Conservation (phyloP, 2,113 vertebrate genomes). For the Lates calcarifer region DNA sequence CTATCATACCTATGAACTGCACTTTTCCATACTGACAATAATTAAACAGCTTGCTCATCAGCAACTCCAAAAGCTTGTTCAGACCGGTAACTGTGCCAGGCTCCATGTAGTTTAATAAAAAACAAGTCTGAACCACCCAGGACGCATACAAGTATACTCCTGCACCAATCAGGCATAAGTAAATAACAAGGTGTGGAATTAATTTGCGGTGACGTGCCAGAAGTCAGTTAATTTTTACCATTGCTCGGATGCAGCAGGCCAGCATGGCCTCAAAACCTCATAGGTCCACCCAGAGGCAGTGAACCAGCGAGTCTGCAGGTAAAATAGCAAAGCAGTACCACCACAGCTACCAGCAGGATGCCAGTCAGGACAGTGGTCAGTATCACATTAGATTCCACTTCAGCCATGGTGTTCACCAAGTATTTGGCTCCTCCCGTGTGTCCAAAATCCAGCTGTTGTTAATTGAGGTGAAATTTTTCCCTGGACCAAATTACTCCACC, state of each 20-base stretch:
- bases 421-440: background rate
- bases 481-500: background rate
- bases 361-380: slow-evolving; percentile 70
- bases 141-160: background rate
- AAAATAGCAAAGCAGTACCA: slow-evolving; percentile 82
- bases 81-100: background rate
- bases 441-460: slow-evolving; percentile 6
- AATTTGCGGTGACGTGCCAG: background rate
- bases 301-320: slow-evolving; percentile 82
- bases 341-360: slow-evolving; percentile 69
- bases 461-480: background rate
- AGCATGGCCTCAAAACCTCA: slow-evolving; percentile 67
- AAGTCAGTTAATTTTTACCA: background rate
- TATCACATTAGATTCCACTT: slow-evolving; percentile 49
- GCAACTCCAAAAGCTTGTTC: background rate
- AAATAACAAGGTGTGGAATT: background rate
- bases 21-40: background rate
- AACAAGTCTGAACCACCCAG: background rate
- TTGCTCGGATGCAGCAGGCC: background rate
- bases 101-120: background rate
- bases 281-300: slow-evolving; percentile 75
- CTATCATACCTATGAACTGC: background rate
- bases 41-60: background rate
- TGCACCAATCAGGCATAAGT: background rate
- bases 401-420: slow-evolving; percentile 61